A percentile compares a stretch with the other conserved stretches of the same genome.
Conservation (phyloP, 2,888 invertebrate species). For the Cephalotes varians region DNA sequence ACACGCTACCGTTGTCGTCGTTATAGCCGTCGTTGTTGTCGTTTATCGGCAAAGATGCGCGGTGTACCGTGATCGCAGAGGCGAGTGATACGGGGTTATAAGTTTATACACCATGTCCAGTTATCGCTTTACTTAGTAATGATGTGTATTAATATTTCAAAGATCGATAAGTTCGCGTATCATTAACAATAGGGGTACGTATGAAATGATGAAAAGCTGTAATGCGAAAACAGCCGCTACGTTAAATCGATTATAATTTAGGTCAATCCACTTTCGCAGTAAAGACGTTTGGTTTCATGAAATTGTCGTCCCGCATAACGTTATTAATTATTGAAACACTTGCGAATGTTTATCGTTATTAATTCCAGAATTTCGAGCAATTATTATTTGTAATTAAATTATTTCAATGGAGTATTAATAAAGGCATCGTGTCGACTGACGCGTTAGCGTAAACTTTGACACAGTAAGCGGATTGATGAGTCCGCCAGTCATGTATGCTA, state of each 20-base stretch:
- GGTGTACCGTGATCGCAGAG: constrained; percentile 33
- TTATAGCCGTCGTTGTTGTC: constrained; percentile 15
- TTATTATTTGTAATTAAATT: constrained; percentile 10
- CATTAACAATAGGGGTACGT: neutral
- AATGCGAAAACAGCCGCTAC: neutral
- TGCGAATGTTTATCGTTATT: constrained; percentile 22
- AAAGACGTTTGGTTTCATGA: neutral
- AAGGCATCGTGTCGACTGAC: constrained; percentile 45
- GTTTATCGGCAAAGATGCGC: constrained; percentile 37
- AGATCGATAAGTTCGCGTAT: neutral
- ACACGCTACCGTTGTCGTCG: constrained; percentile 44
- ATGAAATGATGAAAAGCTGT: constrained; percentile 10
- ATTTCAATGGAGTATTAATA: constrained; percentile 23
- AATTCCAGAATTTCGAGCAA: neutral
- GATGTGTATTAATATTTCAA: constrained; percentile 21
- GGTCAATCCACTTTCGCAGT: constrained; percentile 4
- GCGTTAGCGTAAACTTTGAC: constrained; percentile 36
- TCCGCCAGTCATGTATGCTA: constrained; percentile 51
- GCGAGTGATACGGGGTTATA: constrained; percentile 12
- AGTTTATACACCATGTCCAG: neutral
- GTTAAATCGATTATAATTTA: neutral
- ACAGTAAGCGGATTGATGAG: constrained; percentile 46
- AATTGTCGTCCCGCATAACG: neutral
- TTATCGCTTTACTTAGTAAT: constrained; percentile 10
- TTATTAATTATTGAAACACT: constrained; percentile 25